Evolutionary conservation across 2,113 vertebrate genomes (phyloP).

Genomic region (Plotosus lineatus): DNA sequence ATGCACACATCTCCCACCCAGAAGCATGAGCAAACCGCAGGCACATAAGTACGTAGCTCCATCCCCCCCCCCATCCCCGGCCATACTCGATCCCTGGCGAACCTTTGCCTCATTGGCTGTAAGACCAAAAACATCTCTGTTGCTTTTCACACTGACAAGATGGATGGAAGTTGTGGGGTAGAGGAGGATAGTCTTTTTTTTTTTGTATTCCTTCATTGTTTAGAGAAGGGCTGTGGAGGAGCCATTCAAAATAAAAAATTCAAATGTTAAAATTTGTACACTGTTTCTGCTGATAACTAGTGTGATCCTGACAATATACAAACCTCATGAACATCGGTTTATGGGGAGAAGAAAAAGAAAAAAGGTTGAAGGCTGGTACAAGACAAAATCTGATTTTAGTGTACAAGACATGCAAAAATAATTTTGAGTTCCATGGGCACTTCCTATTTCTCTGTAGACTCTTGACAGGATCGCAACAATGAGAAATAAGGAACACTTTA

Average conservation of each 20-base stretch:
- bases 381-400: background rate
- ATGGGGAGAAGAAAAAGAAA: background rate
- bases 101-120: slow-evolving; percentile 10
- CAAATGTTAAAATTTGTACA: slow-evolving; percentile 33
- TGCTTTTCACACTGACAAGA: slow-evolving; percentile 16
- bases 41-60: slow-evolving; percentile 5
- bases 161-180: slow-evolving; percentile 25
- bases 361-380: background rate
- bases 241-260: slow-evolving; percentile 28
- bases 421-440: background rate
- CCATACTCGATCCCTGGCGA: slow-evolving; percentile 31
- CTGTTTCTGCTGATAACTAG: background rate
- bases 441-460: background rate
- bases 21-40: slow-evolving; percentile 21
- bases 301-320: background rate
- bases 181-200: slow-evolving; percentile 9
- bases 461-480: background rate
- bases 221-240: background rate
- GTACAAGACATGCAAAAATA: background rate
- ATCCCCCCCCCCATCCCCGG: slow-evolving; percentile 24
- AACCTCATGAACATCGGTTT: background rate
- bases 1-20: slow-evolving; percentile 42
- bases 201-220: slow-evolving; percentile 27
- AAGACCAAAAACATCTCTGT: slow-evolving; percentile 31
- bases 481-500: background rate